These are phyloP conservation scores for Nephrocerus scutellatus DNA, from an alignment of 2,888 invertebrate genomes.

Conservation along the genomic window DNA sequence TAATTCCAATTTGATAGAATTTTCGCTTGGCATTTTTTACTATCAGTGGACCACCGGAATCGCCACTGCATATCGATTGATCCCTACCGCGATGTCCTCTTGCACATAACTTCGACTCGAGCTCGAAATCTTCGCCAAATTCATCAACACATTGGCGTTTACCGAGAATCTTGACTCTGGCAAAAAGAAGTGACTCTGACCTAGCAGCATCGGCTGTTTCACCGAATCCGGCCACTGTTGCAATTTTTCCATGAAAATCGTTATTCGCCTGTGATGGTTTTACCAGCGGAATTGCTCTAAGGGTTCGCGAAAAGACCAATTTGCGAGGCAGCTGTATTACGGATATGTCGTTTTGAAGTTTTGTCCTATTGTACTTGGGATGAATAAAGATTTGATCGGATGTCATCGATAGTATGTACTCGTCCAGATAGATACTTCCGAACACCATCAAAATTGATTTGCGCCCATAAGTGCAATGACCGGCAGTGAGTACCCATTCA, in stretches of 20 bases:
- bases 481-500: too few species aligned
- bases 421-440: too few species aligned
- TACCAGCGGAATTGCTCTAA: constrained; percentile 9
- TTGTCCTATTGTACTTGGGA: too few species aligned
- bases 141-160: constrained; percentile 11
- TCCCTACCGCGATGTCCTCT: constrained; percentile 2
- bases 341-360: too few species aligned
- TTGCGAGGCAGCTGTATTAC: too few species aligned
- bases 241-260: constrained; percentile 4
- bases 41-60: too few species aligned
- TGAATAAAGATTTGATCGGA: too few species aligned
- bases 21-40: background rate
- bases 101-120: constrained; percentile 17
- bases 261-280: background rate
- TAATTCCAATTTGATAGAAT: constrained; percentile 17
- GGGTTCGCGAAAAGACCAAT: too few species aligned
- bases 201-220: constrained; percentile 8
- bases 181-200: constrained; percentile 9
- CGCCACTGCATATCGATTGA: constrained; percentile 14
- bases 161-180: constrained; percentile 9
- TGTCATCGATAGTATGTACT: too few species aligned
- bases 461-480: too few species aligned
- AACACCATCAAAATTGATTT: too few species aligned
- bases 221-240: constrained; percentile 12
- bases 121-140: constrained; percentile 5